phyloP scores from a whole-genome alignment of 2,888 invertebrate species.

The Melangyna quadrimaculata region DNA sequence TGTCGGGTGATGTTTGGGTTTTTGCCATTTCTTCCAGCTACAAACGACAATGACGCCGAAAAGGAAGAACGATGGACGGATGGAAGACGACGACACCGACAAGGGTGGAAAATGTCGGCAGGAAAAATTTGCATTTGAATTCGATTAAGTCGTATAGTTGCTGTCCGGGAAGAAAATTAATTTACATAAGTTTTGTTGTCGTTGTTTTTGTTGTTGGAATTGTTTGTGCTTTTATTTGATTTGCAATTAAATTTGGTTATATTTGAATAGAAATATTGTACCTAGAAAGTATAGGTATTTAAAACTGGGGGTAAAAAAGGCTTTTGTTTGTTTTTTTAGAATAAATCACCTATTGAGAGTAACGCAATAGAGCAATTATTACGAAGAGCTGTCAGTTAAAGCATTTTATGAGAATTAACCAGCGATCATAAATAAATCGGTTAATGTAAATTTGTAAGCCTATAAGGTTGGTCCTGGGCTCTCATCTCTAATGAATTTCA shows the following conservation, averaged over 20 bases:
- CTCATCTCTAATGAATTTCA: too few species aligned
- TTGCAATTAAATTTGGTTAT: constrained; percentile 66
- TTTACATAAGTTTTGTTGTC: constrained; percentile 63
- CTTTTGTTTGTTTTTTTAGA: constrained; percentile 50
- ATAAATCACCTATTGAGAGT: constrained; percentile 7
- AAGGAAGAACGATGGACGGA: neutral
- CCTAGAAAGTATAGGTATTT: constrained; percentile 4
- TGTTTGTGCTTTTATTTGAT: constrained; percentile 64
- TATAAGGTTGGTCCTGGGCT: too few species aligned
- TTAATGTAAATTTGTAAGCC: neutral
- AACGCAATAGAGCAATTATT: neutral
- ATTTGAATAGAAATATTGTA: constrained; percentile 13
- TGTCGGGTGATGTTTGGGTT: constrained; percentile 54
- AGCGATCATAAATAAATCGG: neutral
- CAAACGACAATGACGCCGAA: neutral
- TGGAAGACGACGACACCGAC: too few species aligned
- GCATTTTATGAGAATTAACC: neutral
- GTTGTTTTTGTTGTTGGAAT: constrained; percentile 44
- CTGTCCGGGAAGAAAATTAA: constrained; percentile 57
- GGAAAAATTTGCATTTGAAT: constrained; percentile 70
- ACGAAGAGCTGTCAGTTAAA: neutral
- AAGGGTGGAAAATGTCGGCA: constrained; percentile 24
- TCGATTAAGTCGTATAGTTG: constrained; percentile 62
- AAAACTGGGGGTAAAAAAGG: constrained; percentile 20
- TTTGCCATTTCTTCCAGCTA: constrained; percentile 16